These are phyloP conservation scores for Hylyphantes graminicola DNA, from an alignment of 1,140 invertebrate genomes.

Conservation along the genomic window DNA sequence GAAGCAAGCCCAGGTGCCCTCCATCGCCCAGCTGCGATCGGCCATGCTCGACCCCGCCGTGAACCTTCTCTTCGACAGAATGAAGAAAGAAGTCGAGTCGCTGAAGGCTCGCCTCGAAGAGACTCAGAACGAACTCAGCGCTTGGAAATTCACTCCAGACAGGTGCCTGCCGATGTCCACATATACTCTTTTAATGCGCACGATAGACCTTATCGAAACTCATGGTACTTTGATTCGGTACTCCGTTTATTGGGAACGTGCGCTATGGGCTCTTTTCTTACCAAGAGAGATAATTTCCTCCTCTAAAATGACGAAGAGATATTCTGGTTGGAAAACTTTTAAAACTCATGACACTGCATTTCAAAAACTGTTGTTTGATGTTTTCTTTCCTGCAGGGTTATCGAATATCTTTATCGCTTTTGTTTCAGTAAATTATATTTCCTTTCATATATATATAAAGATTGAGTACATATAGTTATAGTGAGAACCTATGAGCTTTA, in stretches of 20 bases:
- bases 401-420: too few species aligned
- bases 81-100: conserved; percentile 89
- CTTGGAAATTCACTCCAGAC: conserved; percentile 99
- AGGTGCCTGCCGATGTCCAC: conserved; percentile 73
- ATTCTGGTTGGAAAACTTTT: background rate
- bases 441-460: too few species aligned
- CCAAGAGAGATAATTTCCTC: too few species aligned
- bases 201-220: conserved; percentile 52
- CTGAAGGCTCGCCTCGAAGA: conserved; percentile 93
- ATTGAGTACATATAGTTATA: too few species aligned
- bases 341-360: background rate
- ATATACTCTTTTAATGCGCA: conserved; percentile 46
- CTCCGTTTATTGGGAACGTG: background rate
- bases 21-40: conserved; percentile 80
- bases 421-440: too few species aligned
- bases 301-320: too few species aligned
- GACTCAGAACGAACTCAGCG: conserved; percentile 96
- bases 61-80: conserved; percentile 90
- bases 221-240: conserved; percentile 36
- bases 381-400: background rate
- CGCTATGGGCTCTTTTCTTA: too few species aligned
- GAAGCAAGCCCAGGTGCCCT: conserved; percentile 71
- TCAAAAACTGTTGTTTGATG: background rate
- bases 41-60: conserved; percentile 94
- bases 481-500: background rate